Evolutionary conservation across 1,140 invertebrate species (phyloP).

Genomic region (Orchesella cincta): DNA sequence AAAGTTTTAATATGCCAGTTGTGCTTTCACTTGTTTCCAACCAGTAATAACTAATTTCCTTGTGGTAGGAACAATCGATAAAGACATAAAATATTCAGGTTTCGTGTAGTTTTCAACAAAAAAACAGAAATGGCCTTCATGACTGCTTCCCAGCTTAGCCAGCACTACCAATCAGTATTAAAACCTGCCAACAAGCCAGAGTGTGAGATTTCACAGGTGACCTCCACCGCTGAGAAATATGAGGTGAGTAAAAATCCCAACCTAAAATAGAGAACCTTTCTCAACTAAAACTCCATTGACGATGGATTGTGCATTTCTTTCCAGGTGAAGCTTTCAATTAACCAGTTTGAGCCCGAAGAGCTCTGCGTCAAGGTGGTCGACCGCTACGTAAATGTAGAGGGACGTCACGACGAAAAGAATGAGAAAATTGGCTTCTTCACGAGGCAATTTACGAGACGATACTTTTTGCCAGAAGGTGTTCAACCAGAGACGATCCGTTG

Average conservation of each 20-base stretch:
- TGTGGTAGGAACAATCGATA: too few relatives aligned
- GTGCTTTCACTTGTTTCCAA: too few relatives aligned
- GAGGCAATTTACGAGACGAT: slow-evolving; percentile 66
- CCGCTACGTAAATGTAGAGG: slow-evolving; percentile 66
- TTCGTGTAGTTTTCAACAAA: too few relatives aligned
- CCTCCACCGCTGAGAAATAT: slow-evolving; percentile 15
- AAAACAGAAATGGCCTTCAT: too few relatives aligned
- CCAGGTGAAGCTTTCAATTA: slow-evolving; percentile 68
- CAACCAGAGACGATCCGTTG: slow-evolving; percentile 64
- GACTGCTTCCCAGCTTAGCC: slow-evolving; percentile 4
- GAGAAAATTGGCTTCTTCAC: slow-evolving; percentile 66
- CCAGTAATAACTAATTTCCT: too few relatives aligned
- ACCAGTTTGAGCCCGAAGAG: slow-evolving; percentile 77
- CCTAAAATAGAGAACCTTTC: background rate
- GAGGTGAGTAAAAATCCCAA: slow-evolving; percentile 1
- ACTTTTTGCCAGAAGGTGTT: slow-evolving; percentile 65
- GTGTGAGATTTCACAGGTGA: slow-evolving; percentile 5
- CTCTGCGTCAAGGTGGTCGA: slow-evolving; percentile 73
- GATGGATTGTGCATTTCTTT: too few relatives aligned
- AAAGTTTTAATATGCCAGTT: too few relatives aligned
- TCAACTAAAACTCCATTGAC: background rate
- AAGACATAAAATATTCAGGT: too few relatives aligned
- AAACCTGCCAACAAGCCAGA: slow-evolving; percentile 11
- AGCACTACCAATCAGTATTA: slow-evolving; percentile 9
- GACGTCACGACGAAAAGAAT: slow-evolving; percentile 67